phyloP scores from a whole-genome alignment of 64 coral and sea anemone species.

The Porites australiensis region DNA sequence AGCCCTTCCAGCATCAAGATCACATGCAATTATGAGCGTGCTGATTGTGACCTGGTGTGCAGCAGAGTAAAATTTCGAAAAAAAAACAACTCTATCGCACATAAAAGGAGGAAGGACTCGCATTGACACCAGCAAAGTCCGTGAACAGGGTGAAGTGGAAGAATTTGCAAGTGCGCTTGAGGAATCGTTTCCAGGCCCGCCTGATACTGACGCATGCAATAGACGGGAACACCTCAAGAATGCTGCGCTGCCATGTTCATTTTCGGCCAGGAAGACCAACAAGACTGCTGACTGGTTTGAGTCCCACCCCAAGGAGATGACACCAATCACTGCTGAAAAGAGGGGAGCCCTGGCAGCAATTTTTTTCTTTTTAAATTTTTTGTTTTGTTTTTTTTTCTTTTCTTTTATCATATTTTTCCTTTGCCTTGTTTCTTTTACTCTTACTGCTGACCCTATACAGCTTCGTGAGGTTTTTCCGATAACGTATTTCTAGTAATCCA shows the following conservation, averaged over 20 bases:
- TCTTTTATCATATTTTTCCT: background rate
- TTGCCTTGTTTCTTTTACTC: background rate
- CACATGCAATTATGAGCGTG: background rate
- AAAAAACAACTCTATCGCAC: background rate
- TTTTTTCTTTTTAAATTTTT: too few relatives aligned
- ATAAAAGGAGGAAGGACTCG: background rate
- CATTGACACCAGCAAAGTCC: conserved; percentile 36
- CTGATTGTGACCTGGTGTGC: conserved; percentile 9
- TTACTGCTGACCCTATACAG: too few relatives aligned
- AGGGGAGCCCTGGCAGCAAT: background rate
- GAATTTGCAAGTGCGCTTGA: background rate
- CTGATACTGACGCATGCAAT: too few relatives aligned
- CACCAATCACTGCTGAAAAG: too few relatives aligned
- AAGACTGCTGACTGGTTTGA: too few relatives aligned
- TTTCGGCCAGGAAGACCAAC: too few relatives aligned
- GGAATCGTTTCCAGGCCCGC: background rate
- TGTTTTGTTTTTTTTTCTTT: too few relatives aligned
- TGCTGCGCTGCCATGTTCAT: too few relatives aligned
- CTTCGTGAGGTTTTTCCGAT: too few relatives aligned
- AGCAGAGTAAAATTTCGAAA: background rate
- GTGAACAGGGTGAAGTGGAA: background rate
- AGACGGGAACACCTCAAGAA: too few relatives aligned
- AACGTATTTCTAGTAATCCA: background rate
- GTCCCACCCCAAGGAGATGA: too few relatives aligned
- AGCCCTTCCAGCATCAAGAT: too few relatives aligned